Percentiles rank a stretch among this genome's conserved stretches.
Conservation (phyloP, 2,113 vertebrate species). For the Heliornis fulica region DNA sequence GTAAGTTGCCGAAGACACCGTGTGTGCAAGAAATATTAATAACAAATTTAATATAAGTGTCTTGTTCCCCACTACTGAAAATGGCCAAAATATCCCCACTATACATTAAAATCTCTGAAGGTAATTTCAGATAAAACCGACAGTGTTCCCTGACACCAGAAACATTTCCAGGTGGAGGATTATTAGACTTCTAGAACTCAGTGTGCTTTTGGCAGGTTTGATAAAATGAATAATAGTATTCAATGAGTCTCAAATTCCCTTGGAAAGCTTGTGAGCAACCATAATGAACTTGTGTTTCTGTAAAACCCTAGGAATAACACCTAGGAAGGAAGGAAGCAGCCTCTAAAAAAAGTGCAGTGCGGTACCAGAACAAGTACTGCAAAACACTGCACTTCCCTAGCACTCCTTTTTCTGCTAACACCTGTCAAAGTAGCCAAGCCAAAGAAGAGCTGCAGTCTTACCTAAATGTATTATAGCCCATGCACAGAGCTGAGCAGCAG, state of each 20-base stretch:
- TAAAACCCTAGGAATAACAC: background rate
- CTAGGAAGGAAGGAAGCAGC: background rate
- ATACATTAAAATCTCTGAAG: background rate
- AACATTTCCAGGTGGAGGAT: background rate
- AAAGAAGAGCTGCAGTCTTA: background rate
- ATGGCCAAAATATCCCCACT: too few relatives aligned
- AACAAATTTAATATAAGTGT: background rate
- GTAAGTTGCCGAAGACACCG: background rate
- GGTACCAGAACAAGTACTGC: background rate
- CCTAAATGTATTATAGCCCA: background rate
- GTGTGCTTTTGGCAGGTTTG: background rate
- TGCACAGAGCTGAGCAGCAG: background rate
- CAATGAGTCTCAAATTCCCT: background rate
- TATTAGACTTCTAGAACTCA: background rate
- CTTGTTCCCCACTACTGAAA: background rate
- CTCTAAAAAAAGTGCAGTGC: background rate
- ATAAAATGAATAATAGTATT: background rate
- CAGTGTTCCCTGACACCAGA: background rate
- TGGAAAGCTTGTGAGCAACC: background rate
- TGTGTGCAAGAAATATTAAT: background rate
- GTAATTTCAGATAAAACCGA: background rate
- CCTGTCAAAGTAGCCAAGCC: background rate
- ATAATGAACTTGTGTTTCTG: background rate
- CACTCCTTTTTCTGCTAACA: background rate
- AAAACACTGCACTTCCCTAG: background rate